Base-by-base conservation (phyloP, 2,113 vertebrate species). In the Balaeniceps rex region DNA sequence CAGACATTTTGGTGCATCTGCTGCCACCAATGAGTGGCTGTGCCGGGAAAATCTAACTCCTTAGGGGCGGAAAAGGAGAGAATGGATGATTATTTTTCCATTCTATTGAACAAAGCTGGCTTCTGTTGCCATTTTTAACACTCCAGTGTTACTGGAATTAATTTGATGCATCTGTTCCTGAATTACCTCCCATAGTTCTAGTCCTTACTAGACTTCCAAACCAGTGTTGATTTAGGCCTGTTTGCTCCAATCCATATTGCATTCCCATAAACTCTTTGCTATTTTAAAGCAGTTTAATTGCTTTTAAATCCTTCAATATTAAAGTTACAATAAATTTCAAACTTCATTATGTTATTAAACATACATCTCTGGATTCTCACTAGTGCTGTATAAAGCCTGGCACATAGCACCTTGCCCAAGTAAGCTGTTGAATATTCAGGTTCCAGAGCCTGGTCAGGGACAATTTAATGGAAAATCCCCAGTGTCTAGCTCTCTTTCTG, bases 161-260 rank as follows among this genome's bases (percentile, higher is more conserved):
- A 96, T 97, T 96, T 95, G 80, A 58, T 91, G 93, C 94, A 97
- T 96, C 94, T 97, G 93, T 96, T 97, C 80, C 83, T 96, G 92
- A 96, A 94, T 92, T 96, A 92, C 76, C 86, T 95, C 94, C 94
- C 86, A 90, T 93, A 95, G 88, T 80, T 94, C 64, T 64, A 95
- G 79, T 90, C 51, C 69, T 96, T 76, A 46, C 57, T 92, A 92
- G 71, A 90, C 77, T 97, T 96, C 83, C 91, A 97, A 95, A 76
- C 58, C 70, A 91, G 36, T 91, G 95, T 93, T 95, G 95, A 94
- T 93, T 90, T 93, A 90, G 87, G 81, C 66, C 58, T 95, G 82
- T 97, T 96, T 95, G 81, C 88, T 95, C 66, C 89, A 95, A 93
- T 80, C 58, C 42, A 33, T 80, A 61, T 55, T 95, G 84, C 66